phyloP scores from a whole-genome alignment of 2,888 invertebrate species.

The Drosophila vallismaia region DNA sequence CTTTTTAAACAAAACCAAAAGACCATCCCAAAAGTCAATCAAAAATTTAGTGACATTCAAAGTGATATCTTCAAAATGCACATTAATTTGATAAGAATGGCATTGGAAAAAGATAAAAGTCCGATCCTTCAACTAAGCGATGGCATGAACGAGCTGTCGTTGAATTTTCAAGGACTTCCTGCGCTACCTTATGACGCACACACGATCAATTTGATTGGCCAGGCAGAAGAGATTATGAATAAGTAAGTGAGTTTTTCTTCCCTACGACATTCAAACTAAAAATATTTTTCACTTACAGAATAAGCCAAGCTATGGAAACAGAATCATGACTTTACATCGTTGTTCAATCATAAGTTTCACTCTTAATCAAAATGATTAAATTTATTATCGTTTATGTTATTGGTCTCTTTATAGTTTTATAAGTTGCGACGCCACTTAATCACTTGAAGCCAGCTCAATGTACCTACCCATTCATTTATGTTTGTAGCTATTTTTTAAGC shows the following conservation, averaged over 20 bases:
- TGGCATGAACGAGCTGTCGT: conserved; percentile 38
- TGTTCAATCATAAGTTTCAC: neutral
- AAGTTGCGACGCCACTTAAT: neutral
- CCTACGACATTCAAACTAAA: neutral
- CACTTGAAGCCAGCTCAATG: neutral
- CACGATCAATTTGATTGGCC: conserved; percentile 35
- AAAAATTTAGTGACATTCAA: conserved; percentile 24
- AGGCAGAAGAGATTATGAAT: conserved; percentile 35
- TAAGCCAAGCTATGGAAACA: neutral
- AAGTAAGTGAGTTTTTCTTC: conserved; percentile 34
- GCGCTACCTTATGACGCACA: conserved; percentile 35
- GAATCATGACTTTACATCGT: neutral
- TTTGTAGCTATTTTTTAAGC: too few species aligned
- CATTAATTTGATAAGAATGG: conserved; percentile 38
- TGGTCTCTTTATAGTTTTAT: neutral
- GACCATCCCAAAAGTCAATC: conserved; percentile 1
- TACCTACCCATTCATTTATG: too few species aligned
- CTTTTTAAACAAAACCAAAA: conserved; percentile 17
- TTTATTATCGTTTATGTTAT: neutral
- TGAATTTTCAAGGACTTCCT: neutral
- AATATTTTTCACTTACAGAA: conserved; percentile 36
- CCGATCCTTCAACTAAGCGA: conserved; percentile 27
- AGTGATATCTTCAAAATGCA: conserved; percentile 36
- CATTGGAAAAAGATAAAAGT: neutral
- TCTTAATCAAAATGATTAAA: neutral